Percentiles rank a stretch among this genome's conserved stretches.
Evolutionary conservation across 2,113 vertebrate species (phyloP).

Genomic region (Varanus salvator): DNA sequence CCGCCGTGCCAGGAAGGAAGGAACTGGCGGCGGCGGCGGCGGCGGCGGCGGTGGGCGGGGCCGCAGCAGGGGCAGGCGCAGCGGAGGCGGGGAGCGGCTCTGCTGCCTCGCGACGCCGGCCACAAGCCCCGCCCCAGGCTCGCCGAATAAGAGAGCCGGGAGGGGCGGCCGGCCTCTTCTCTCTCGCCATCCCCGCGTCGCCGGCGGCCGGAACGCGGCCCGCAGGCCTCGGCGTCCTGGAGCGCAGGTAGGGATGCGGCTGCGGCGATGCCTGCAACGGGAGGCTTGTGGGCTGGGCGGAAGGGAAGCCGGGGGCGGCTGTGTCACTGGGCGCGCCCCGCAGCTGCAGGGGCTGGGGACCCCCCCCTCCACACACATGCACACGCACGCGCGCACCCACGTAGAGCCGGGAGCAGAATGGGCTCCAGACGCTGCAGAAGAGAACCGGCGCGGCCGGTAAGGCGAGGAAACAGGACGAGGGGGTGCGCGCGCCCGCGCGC

Average conservation of each 20-base stretch:
- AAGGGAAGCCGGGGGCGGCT: not conserved
- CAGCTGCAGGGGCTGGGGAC: too few relatives aligned
- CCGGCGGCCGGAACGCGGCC: not conserved
- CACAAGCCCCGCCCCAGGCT: not conserved
- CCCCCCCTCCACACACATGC: too few relatives aligned
- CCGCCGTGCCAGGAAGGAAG: not conserved
- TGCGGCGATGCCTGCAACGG: conserved; percentile 54
- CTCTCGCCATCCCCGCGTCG: not conserved
- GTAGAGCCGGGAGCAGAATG: not conserved
- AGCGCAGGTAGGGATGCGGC: conserved; percentile 52
- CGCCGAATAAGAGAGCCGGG: conserved; percentile 30
- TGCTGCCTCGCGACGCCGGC: not conserved
- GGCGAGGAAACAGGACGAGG: not conserved
- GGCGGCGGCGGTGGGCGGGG: not conserved
- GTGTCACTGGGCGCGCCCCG: too few relatives aligned
- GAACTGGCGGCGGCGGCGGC: not conserved
- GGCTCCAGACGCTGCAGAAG: not conserved
- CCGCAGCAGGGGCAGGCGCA: not conserved
- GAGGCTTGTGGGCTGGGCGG: conserved; percentile 25
- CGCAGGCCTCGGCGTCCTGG: conserved; percentile 36
- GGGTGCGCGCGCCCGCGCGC: not conserved
- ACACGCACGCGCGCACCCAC: not conserved
- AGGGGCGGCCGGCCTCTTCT: not conserved
- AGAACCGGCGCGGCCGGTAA: not conserved
- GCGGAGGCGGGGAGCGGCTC: not conserved